These are phyloP conservation scores for Phodopus roborovskii DNA, from an alignment of 2,113 vertebrate genomes.

Conservation along the genomic window DNA sequence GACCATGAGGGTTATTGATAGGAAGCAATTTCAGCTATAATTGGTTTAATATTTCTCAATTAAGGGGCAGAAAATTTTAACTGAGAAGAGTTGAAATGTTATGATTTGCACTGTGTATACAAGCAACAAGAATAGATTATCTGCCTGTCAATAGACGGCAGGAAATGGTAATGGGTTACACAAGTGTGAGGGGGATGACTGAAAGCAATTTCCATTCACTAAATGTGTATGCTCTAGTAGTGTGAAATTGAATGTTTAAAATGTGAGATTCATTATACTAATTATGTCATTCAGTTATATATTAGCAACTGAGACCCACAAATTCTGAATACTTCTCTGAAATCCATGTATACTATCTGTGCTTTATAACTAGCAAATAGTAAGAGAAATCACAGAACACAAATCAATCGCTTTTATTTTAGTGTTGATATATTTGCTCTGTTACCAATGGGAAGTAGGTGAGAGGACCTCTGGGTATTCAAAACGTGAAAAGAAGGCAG, in stretches of 20 bases:
- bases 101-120: not conserved
- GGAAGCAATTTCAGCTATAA: not conserved
- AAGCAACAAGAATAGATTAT: not conserved
- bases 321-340: not conserved
- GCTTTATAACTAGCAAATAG: conserved; percentile 22
- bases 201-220: not conserved
- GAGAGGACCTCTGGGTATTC: not conserved
- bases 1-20: not conserved
- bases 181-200: not conserved
- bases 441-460: not conserved
- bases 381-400: not conserved
- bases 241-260: not conserved
- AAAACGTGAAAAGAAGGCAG: not conserved
- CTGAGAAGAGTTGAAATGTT: conserved; percentile 9
- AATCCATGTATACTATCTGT: not conserved
- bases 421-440: not conserved
- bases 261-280: not conserved
- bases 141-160: not conserved
- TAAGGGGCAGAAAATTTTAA: not conserved
- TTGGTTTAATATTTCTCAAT: not conserved
- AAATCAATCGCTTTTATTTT: not conserved
- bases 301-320: not conserved
- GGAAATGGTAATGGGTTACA: not conserved
- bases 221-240: not conserved
- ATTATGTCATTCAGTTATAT: not conserved